These are phyloP conservation scores for Urechis unicinctus DNA, from an alignment of 2,888 invertebrate species.

Conservation along the genomic window DNA sequence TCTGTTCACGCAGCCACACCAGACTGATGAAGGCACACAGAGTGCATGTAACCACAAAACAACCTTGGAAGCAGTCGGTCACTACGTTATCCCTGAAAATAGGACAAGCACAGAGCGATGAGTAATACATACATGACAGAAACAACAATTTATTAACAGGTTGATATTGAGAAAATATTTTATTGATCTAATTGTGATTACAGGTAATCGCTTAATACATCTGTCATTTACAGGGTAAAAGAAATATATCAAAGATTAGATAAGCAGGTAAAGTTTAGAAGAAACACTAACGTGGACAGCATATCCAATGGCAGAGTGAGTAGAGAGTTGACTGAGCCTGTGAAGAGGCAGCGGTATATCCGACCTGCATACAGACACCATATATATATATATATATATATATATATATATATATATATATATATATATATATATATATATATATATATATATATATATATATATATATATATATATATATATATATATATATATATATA, in stretches of 20 bases:
- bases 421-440: no score
- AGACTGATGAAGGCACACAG: conserved; percentile 91
- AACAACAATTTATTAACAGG: no score
- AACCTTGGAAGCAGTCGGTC: conserved; percentile 91
- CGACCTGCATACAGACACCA: conserved; percentile 54
- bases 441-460: no score
- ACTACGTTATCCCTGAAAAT: conserved; percentile 69
- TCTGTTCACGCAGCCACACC: conserved; percentile 96
- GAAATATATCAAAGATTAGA: no score
- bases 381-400: no score
- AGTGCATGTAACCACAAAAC: conserved; percentile 93
- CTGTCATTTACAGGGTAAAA: no score
- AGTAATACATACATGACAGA: no score
- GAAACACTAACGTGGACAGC: conserved; percentile 71
- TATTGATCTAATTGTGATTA: no score
- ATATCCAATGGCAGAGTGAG: conserved; percentile 84
- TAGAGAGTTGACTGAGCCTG: conserved; percentile 73
- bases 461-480: no score
- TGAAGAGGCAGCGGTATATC: conserved; percentile 87
- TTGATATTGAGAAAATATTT: not conserved
- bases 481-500: not conserved
- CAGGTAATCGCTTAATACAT: no score
- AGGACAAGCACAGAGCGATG: not conserved
- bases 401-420: no score
- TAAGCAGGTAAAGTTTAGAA: no score